A percentile compares a stretch with the other conserved stretches of the same genome.
Evolutionary conservation across 37 sponge, comb jelly and placozoan species (phyloP).

Genomic region (Beroe forskalii): DNA sequence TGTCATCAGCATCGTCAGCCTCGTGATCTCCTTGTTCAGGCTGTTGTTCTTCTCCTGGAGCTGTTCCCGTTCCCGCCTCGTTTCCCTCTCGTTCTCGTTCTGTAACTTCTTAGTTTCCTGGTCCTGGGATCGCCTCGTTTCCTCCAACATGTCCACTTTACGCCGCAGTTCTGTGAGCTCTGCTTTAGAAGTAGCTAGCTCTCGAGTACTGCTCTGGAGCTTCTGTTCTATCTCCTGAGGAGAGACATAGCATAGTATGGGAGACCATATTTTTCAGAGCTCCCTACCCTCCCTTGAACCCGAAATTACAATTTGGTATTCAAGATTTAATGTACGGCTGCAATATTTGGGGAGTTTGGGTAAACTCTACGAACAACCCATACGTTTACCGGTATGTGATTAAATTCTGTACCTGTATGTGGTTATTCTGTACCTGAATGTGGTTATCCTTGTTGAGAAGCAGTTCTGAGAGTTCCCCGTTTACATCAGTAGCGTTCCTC

Average conservation of each 20-base stretch:
- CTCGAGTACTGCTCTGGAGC: neutral
- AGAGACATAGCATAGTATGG: too few relatives aligned
- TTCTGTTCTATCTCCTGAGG: conserved; percentile 33
- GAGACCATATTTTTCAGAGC: too few relatives aligned
- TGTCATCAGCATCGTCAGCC: conserved; percentile 16
- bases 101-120: conserved; percentile 12
- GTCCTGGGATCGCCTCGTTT: neutral
- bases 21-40: conserved; percentile 36
- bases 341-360: too few relatives aligned
- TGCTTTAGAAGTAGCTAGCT: neutral
- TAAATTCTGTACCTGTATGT: too few relatives aligned
- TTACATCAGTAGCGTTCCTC: conserved; percentile 63
- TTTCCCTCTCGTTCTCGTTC: conserved; percentile 43
- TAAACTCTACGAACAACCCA: too few relatives aligned
- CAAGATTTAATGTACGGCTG: too few relatives aligned
- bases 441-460: conserved; percentile 65
- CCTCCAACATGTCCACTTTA: neutral
- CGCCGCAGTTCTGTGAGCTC: neutral
- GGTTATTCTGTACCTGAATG: too few relatives aligned
- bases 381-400: too few relatives aligned
- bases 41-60: conserved; percentile 57
- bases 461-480: conserved; percentile 46
- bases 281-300: too few relatives aligned
- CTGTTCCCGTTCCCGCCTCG: neutral
- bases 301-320: too few relatives aligned